Conservation (phyloP, 2,797 vertebrate species). For the Amblyraja radiata region DNA sequence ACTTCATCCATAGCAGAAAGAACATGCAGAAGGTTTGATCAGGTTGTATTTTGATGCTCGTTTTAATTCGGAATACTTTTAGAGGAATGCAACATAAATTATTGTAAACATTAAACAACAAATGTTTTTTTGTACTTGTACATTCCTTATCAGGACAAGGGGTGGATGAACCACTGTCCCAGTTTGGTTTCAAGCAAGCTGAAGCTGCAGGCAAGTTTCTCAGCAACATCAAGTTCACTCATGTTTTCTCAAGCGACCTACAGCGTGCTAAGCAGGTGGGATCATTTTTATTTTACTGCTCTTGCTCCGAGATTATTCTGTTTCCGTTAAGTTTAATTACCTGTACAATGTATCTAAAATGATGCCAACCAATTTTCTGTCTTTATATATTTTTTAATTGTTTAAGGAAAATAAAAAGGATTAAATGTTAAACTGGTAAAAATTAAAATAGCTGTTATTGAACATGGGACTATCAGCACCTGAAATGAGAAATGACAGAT, state of each 20-base stretch:
- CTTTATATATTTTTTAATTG: neutral
- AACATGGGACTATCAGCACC: neutral
- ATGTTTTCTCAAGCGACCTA: slow-evolving; percentile 77
- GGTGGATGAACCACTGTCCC: slow-evolving; percentile 72
- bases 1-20: neutral
- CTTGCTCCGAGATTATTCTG: neutral
- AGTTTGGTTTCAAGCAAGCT: slow-evolving; percentile 71
- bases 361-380: neutral
- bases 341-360: neutral
- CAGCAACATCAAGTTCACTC: slow-evolving; percentile 66
- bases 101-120: neutral
- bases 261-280: slow-evolving; percentile 72
- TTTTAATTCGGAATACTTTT: slow-evolving; percentile 11
- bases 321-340: neutral
- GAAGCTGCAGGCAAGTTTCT: slow-evolving; percentile 74
- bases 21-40: neutral
- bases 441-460: too few species aligned
- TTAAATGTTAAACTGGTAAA: neutral
- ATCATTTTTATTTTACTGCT: neutral
- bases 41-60: neutral
- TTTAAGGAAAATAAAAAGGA: neutral
- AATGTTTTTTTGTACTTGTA: neutral
- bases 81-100: neutral
- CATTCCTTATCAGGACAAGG: slow-evolving; percentile 65
- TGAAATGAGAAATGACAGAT: neutral